Conservation (phyloP, 2,888 invertebrate genomes). For the Eulithis testata region DNA sequence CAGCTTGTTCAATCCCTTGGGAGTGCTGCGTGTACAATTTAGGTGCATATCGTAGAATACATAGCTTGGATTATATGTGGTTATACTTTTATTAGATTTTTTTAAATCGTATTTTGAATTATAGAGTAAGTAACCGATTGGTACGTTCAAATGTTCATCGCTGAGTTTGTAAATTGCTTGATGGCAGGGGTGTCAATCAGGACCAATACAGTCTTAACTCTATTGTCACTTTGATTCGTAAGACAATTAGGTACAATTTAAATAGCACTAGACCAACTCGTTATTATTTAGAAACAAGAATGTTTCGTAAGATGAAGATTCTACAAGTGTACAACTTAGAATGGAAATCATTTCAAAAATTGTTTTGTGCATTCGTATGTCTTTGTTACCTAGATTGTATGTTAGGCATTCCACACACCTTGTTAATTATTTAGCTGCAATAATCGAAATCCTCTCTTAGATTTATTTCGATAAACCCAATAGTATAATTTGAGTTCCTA, state of each 20-base stretch:
- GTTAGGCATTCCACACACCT: conserved; percentile 66
- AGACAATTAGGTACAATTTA: not conserved
- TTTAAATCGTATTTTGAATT: conserved; percentile 22
- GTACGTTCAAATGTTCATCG: conserved; percentile 22
- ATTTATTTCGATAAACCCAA: conserved; percentile 47
- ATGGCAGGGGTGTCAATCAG: conserved; percentile 21
- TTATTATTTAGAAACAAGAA: conserved; percentile 6
- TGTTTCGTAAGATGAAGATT: conserved; percentile 14
- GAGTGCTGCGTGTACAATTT: conserved; percentile 64
- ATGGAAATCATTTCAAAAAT: conserved; percentile 40
- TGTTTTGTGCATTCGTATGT: conserved; percentile 37
- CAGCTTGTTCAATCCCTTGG: conserved; percentile 58
- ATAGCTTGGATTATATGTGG: conserved; percentile 29
- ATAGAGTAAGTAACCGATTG: conserved; percentile 23
- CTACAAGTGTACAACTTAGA: conserved; percentile 7
- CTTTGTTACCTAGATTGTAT: conserved; percentile 59
- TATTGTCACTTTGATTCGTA: conserved; percentile 9
- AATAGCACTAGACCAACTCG: conserved; percentile 1
- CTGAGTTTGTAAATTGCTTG: conserved; percentile 26
- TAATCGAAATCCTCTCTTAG: conserved; percentile 48
- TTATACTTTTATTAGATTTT: conserved; percentile 28
- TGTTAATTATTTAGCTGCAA: conserved; percentile 65
- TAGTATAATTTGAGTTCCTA: conserved; percentile 72
- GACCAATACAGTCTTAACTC: conserved; percentile 25
- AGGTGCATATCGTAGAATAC: conserved; percentile 49